Base-by-base conservation (phyloP, 2,797 vertebrate genomes). In the Sarcoramphus papa region DNA sequence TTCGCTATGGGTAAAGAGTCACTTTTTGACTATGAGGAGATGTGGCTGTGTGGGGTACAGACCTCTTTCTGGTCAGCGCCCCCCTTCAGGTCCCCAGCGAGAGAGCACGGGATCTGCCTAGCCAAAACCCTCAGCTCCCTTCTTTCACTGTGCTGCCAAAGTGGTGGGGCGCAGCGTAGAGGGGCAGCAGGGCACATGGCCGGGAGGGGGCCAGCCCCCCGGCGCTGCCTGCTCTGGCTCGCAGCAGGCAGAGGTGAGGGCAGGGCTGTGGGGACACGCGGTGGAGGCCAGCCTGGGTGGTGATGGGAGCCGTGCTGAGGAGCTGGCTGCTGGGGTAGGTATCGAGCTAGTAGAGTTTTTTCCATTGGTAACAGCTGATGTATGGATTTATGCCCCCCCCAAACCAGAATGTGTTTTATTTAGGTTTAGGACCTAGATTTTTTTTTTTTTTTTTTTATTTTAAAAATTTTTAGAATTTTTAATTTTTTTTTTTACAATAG, bases 111-210 rank as follows among this genome's bases (percentile, higher is more conserved):
- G 12, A 8, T 30, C 51, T 51, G 33, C 85, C 62, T 60, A 28
- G 15, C 60, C 51, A 14, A 56, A 57, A 9, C 24, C 12, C 30
- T 37, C 45, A 24, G 17, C 22, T 79, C 24, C 24, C 14, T 72
- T 62, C 35, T 67, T 64, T 31, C 70, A 41, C 1, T 0, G 1
- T 13, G 17, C 3, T 1, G n/a, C n/a, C 0, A 0, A 64, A 72
- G 30, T 2, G 0, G 24, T 47, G 73, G 35, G 48, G 17, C 0
- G 0, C 51, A 37, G 25, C 0, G 0, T 37, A 50, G 33, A 54
- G 67, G 48, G 51, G 21, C 73, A 50, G 53, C 28, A 50, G 33
- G 15, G 31, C 9, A 3, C 9, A 1, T 23, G 35, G 33, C 51
- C 10, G 7, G 37, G 33, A 51, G 40, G 12, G 40, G 21, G 3